Evolutionary conservation across 2,113 vertebrate species (phyloP), one percentile per base, ranked within the genome.

Genomic region (Pavo muticus): DNA sequence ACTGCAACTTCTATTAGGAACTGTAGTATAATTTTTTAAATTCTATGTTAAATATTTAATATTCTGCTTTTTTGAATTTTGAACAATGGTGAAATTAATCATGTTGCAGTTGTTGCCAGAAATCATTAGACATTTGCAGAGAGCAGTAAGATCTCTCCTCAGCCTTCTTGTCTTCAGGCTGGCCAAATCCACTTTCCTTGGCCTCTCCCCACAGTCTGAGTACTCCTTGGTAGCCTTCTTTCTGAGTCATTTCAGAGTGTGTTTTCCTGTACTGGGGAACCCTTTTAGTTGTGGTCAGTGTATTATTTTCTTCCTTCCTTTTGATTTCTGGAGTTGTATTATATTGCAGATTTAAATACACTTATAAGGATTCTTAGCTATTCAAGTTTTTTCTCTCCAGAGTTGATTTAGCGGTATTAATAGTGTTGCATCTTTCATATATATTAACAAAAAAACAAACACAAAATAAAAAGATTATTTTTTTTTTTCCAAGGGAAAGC

Each of bases 401-500:
- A 57, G 67, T n/a, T 87, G 52, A 71, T 14, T 87, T 82, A 72
- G 3, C 42, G 24, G 4, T 79, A 23, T 73, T 57, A 42, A 9
- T 63, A 65, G 45, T 30, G 59, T 83, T 68, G 6, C 23, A 40
- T 75, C 29, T 25, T 56, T 54, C 29, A 29, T 54, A 54, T 54
- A 48, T 23, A 48, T 54, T 17, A 50, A 59, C 57, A 11, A 6
- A 9, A 32, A 76, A 87, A 73, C 14, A 18, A 81, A 30, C 8
- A 3, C 39, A 63, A 10, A 18, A 13, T 84, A 54, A 14, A 54
- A 54, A 50, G 12, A 52, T 27, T 54, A 5, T 54, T 30, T n/a
- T 63, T 86, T 5, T 92, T 93, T 86, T 86, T 45, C 74, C 67
- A 96, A 99, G 99, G 97, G 99, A 99, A 96, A 99, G 99, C 91